These are phyloP conservation scores for Gobiocypris rarus DNA, from an alignment of 2,113 vertebrate species.

Conservation along the genomic window DNA sequence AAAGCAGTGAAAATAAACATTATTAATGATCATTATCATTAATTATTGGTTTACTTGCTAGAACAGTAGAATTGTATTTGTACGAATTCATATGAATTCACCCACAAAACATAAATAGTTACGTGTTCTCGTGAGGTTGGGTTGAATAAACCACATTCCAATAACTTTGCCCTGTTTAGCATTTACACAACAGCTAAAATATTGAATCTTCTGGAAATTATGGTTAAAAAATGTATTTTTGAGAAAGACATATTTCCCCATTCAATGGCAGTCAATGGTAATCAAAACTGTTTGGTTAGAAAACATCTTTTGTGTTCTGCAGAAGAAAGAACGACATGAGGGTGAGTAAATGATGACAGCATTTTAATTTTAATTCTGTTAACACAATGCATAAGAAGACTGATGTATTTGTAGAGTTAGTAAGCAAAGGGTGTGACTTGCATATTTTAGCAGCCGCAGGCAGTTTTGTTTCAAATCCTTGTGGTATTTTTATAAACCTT, in stretches of 20 bases:
- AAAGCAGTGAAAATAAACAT: too few relatives aligned
- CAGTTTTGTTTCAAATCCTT: slow-evolving; percentile 55
- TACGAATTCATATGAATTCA: too few relatives aligned
- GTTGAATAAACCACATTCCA: background rate
- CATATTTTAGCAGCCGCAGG: slow-evolving; percentile 40
- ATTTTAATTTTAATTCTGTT: background rate
- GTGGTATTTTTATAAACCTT: slow-evolving; percentile 12
- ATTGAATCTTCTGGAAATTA: background rate
- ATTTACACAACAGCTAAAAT: background rate
- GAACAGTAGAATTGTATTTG: too few relatives aligned
- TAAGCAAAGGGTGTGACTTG: slow-evolving; percentile 42
- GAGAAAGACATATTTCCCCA: background rate
- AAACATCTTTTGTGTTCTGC: background rate
- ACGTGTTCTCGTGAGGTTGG: background rate
- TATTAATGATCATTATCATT: too few relatives aligned
- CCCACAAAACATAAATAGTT: background rate
- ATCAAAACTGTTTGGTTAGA: background rate
- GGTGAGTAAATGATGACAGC: background rate
- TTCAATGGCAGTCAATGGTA: background rate
- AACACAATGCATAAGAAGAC: background rate
- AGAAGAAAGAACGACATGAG: background rate
- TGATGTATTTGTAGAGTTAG: slow-evolving; percentile 18
- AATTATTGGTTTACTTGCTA: too few relatives aligned
- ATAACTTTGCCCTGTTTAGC: background rate
- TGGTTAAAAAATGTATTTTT: background rate